A percentile compares a stretch with the other conserved stretches of the same genome.
These are phyloP conservation scores for Coptodon bakossiorum DNA, from an alignment of 2,113 vertebrate genomes.

Conservation along the genomic window DNA sequence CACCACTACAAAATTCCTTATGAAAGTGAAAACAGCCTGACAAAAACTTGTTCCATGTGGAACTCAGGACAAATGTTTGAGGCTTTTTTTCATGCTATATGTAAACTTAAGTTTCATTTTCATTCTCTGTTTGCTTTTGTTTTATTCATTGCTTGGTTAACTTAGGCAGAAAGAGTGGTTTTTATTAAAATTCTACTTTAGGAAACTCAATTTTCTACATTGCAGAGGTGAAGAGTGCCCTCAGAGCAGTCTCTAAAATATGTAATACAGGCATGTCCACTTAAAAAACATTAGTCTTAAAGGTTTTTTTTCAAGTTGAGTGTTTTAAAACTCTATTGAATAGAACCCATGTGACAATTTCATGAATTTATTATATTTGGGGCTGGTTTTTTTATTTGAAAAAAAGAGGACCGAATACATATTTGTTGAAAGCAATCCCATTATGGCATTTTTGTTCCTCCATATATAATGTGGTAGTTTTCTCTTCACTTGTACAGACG, in stretches of 20 bases:
- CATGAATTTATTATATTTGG: not conserved
- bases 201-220: not conserved
- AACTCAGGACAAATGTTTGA: not conserved
- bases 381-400: not conserved
- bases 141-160: not conserved
- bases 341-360: not conserved
- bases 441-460: not conserved
- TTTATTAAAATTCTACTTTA: not conserved
- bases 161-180: not conserved
- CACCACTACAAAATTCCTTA: not conserved
- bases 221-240: rapidly evolving
- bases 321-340: not conserved
- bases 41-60: rapidly evolving
- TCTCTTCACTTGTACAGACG: not conserved
- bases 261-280: not conserved
- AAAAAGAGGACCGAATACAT: not conserved
- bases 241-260: not conserved
- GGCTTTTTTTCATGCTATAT: not conserved
- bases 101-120: not conserved
- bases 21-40: not conserved
- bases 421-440: not conserved
- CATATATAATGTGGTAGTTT: not conserved
- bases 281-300: not conserved
- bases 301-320: not conserved
- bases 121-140: not conserved